phyloP scores from a whole-genome alignment of 2,797 vertebrate genomes.

The Hypotaenidia philippensis region DNA sequence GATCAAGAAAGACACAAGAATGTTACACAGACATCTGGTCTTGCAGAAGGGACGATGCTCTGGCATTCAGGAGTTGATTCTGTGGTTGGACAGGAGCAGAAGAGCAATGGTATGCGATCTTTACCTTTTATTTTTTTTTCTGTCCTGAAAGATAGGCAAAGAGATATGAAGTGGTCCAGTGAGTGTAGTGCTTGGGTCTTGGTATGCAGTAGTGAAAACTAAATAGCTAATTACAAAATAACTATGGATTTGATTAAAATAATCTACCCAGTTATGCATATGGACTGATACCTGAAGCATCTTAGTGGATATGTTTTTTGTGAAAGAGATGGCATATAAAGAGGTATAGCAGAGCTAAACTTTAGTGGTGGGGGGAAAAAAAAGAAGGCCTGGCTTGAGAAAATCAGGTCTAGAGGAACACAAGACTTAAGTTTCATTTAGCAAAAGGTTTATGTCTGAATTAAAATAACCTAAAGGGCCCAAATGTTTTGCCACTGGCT shows the following conservation, averaged over 20 bases:
- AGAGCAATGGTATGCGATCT: constrained; percentile 73
- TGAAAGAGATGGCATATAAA: background rate
- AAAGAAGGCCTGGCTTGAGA: background rate
- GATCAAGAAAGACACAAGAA: constrained; percentile 14
- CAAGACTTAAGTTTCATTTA: background rate
- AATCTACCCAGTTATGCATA: background rate
- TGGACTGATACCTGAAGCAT: background rate
- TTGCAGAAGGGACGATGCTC: background rate
- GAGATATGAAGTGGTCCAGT: background rate
- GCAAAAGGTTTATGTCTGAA: background rate
- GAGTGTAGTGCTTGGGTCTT: background rate
- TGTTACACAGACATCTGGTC: constrained; percentile 6
- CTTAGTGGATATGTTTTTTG: background rate
- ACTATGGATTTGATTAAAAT: background rate
- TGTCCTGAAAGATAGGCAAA: background rate
- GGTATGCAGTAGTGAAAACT: background rate
- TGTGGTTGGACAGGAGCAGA: background rate
- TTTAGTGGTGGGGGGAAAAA: background rate
- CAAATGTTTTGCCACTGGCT: too few relatives aligned
- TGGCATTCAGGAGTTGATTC: constrained; percentile 17
- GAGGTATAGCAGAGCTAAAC: background rate
- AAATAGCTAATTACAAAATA: background rate
- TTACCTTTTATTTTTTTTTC: background rate
- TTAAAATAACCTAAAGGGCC: background rate
- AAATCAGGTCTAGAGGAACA: background rate